phyloP scores from a whole-genome alignment of 1,140 invertebrate species.

The Hestina assimilis region DNA sequence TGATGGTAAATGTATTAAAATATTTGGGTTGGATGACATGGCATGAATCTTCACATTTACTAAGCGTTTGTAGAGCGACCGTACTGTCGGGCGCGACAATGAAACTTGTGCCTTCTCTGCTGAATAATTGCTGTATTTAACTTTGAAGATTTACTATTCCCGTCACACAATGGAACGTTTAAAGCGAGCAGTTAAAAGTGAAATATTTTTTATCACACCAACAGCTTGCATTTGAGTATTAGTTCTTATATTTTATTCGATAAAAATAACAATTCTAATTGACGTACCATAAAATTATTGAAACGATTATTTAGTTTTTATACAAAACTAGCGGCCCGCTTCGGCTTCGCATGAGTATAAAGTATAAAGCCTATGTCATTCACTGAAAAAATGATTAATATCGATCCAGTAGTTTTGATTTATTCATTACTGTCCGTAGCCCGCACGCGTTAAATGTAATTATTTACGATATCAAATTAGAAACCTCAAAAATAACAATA shows the following conservation, averaged over 20 bases:
- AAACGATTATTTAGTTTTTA: background rate
- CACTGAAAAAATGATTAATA: no score
- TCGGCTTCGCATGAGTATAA: no score
- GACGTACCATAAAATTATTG: background rate
- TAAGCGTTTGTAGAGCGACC: constrained; percentile 39
- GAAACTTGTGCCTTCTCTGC: constrained; percentile 52
- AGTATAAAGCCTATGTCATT: no score
- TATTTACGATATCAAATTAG: no score
- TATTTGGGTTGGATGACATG: constrained; percentile 56
- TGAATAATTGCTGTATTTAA: constrained; percentile 68
- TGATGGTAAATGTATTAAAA: constrained; percentile 37
- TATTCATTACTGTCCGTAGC: no score
- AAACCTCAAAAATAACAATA: no score
- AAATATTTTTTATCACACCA: constrained; percentile 9
- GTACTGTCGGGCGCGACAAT: constrained; percentile 46
- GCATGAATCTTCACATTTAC: constrained; percentile 67
- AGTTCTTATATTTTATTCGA: no score
- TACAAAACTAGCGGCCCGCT: no score
- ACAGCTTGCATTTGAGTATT: constrained; percentile 1
- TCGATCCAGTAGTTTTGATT: no score
- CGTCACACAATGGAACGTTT: constrained; percentile 21
- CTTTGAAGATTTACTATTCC: constrained; percentile 47
- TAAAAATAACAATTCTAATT: no score
- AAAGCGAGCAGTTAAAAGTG: constrained; percentile 8
- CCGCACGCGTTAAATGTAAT: no score